phyloP scores from a whole-genome alignment of 2,113 vertebrate genomes.

The Columbina picui region DNA sequence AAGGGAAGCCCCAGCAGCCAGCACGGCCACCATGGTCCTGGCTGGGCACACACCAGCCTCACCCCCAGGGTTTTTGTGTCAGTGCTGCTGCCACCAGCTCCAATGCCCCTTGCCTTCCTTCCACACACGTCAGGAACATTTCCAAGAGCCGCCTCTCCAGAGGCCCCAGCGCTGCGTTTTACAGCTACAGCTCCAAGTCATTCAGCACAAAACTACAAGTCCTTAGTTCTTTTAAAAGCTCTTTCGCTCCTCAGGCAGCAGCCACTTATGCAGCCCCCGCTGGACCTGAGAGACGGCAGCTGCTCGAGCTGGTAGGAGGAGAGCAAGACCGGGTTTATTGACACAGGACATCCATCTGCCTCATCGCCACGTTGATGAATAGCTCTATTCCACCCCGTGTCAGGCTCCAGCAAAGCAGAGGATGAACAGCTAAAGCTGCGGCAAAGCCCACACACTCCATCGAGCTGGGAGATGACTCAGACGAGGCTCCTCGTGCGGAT shows the following conservation, averaged over 20 bases:
- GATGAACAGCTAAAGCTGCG: constrained; percentile 6
- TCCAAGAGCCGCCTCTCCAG: not conserved
- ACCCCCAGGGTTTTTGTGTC: not conserved
- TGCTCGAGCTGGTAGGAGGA: not conserved
- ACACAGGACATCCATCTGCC: not conserved
- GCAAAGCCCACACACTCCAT: constrained; percentile 41
- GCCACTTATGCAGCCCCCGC: not conserved
- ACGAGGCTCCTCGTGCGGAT: not conserved
- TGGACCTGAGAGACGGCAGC: not conserved
- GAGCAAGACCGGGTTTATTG: not conserved
- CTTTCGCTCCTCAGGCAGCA: constrained; percentile 7
- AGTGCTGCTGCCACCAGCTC: not conserved
- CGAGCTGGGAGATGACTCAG: constrained; percentile 46
- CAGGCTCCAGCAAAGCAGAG: constrained; percentile 25
- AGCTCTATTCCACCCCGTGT: not conserved
- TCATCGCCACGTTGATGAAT: not conserved
- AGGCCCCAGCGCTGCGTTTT: not conserved
- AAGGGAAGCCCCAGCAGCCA: not conserved
- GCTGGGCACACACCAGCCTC: not conserved
- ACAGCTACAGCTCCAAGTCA: not conserved
- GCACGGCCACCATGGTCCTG: rapidly evolving
- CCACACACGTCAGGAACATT: rapidly evolving
- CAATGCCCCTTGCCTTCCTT: not conserved
- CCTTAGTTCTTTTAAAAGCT: not conserved
- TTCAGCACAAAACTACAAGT: not conserved